Evolutionary conservation across 1,140 invertebrate species (phyloP), one percentile per base, ranked within the genome.

Genomic region (Drosophila truncata): DNA sequence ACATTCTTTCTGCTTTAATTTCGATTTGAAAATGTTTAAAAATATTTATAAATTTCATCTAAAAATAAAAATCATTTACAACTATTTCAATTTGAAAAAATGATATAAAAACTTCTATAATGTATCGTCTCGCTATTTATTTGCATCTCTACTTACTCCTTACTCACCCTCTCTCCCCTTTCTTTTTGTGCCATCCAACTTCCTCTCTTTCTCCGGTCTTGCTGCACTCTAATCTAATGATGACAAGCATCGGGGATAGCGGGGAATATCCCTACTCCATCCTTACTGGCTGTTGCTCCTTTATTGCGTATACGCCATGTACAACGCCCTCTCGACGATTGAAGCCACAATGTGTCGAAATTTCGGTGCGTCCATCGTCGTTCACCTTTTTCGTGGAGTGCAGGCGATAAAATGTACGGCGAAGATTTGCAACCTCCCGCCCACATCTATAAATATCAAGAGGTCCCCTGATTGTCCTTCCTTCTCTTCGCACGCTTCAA

Each of bases 151-250:
- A n/a, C 9, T n/a, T 25, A 35, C 16, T 4, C 27, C 58, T 11
- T 13, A n/a, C 37, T 23, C 33, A 13, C 20, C 10, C 5, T 5
- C n/a, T 20, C 7, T 18, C 25, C 13, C 33, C n/a, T 14, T 23
- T 29, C 31, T 72, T 47, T 76, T 33, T 61, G 25, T 61, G n/a
- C 39, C 37, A 33, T 16, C 6, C 62, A 33, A 14, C 55, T 33
- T 29, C n/a, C 8, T 62, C 37, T 61, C 62, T 16, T 50, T 65
- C 37, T 66, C 61, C 29, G 44, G 52, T 33, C 42, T 66, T 62
- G 46, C 60, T 74, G 66, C 74, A 88, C 85, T 79, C 70, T 90
- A 90, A 90, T 90, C 85, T 90, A 90, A 90, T 90, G 85, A 90
- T 90, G 85, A 90, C 85, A 90, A 76, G 84, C 73, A 20, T 71